Evolutionary conservation across 2,113 vertebrate species (phyloP).

Genomic region (Tragelaphus scriptus): DNA sequence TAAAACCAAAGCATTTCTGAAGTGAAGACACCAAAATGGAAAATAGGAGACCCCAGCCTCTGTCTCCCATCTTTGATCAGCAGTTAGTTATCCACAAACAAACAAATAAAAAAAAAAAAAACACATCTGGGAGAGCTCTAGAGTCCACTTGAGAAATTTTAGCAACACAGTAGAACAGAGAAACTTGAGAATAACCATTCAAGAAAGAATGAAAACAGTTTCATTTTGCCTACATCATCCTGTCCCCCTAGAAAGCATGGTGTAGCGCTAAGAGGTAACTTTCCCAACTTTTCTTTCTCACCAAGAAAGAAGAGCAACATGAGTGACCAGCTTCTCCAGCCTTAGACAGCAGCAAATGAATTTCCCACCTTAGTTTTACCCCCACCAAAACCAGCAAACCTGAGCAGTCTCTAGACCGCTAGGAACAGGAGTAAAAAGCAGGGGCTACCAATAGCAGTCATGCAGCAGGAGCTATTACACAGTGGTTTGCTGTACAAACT

Average conservation of each 20-base stretch:
- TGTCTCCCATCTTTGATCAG: background rate
- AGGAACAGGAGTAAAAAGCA: background rate
- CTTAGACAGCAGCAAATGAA: background rate
- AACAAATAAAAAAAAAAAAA: background rate
- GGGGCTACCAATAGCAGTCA: background rate
- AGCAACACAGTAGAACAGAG: background rate
- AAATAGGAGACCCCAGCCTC: background rate
- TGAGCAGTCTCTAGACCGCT: background rate
- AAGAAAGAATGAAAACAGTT: background rate
- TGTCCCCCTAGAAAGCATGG: background rate
- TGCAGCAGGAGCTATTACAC: no score
- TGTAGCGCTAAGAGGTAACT: background rate
- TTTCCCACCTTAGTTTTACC: background rate
- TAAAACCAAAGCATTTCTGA: background rate
- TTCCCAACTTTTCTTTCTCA: background rate
- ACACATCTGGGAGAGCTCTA: background rate
- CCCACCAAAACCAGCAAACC: background rate
- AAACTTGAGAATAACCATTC: background rate
- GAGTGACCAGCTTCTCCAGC: background rate
- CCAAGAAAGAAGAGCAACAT: background rate
- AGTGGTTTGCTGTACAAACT: background rate
- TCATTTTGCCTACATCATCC: background rate
- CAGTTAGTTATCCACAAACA: background rate
- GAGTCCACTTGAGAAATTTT: background rate
- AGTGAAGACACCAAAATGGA: background rate